Evolutionary conservation across 2,888 invertebrate species (phyloP).

Genomic region (Hydrotaea diabolus): DNA sequence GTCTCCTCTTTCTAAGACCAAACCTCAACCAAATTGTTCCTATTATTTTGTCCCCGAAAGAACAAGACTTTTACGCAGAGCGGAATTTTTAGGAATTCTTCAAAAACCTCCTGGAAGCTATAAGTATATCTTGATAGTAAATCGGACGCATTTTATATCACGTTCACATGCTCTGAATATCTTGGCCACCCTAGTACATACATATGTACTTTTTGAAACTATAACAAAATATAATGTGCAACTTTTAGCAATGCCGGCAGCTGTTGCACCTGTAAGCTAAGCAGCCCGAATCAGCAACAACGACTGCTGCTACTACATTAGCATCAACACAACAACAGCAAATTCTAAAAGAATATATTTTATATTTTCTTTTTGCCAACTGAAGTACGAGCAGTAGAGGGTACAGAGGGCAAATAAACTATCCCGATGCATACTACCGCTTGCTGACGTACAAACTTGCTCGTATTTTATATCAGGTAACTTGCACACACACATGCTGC

Average conservation of each 20-base stretch:
- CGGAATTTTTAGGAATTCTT: too few relatives aligned
- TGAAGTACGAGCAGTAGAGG: background rate
- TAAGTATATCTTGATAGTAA: too few relatives aligned
- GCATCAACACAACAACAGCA: constrained; percentile 32
- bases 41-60: too few relatives aligned
- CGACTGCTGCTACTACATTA: constrained; percentile 28
- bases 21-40: too few relatives aligned
- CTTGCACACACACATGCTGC: background rate
- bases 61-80: too few relatives aligned
- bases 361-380: constrained; percentile 24
- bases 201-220: too few relatives aligned
- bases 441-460: background rate
- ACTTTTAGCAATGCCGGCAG: constrained; percentile 45
- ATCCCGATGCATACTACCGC: background rate
- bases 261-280: constrained; percentile 53
- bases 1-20: too few relatives aligned
- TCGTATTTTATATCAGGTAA: too few relatives aligned
- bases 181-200: too few relatives aligned
- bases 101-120: too few relatives aligned
- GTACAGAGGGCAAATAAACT: constrained; percentile 25
- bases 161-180: too few relatives aligned
- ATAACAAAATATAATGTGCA: background rate
- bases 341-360: constrained; percentile 31
- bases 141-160: too few relatives aligned
- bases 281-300: constrained; percentile 15